Percentiles rank a stretch among this genome's conserved stretches.
These are phyloP conservation scores for Gadus macrocephalus DNA, from an alignment of 2,113 vertebrate genomes.

Conservation along the genomic window DNA sequence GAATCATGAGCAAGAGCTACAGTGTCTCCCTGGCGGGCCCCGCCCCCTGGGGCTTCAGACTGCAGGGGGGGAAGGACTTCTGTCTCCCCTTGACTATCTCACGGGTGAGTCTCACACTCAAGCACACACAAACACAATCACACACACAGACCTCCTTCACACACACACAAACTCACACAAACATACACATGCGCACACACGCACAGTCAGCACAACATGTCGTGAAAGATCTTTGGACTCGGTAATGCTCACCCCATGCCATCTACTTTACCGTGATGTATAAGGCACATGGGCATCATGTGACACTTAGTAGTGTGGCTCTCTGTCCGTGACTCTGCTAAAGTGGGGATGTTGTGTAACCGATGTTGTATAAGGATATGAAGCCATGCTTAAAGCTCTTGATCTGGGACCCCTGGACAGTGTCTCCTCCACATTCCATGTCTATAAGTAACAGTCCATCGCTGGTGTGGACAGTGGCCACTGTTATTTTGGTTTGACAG, in stretches of 20 bases:
- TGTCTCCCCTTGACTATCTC: conserved; percentile 94
- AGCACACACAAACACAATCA: conserved; percentile 5
- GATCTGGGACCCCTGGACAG: no score
- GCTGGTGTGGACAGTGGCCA: conserved; percentile 15
- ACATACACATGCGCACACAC: conserved; percentile 6
- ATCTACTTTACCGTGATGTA: conserved; percentile 39
- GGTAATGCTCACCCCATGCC: conserved; percentile 39
- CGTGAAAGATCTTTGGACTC: conserved; percentile 12
- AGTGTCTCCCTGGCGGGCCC: conserved; percentile 85
- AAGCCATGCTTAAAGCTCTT: no score
- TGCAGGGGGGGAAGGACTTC: conserved; percentile 98
- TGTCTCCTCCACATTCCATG: not conserved
- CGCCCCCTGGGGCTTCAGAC: conserved; percentile 95
- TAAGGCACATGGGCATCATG: conserved; percentile 26
- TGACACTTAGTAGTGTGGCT: conserved; percentile 15
- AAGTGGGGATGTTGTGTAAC: no score
- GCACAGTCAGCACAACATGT: no score
- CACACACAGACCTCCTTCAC: not conserved
- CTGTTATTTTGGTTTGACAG: conserved; percentile 27
- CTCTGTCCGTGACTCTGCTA: no score
- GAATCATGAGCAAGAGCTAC: conserved; percentile 92
- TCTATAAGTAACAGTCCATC: conserved; percentile 15
- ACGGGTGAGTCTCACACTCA: conserved; percentile 73
- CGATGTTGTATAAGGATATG: no score
- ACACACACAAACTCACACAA: conserved; percentile 2